Conservation (phyloP, 2,797 vertebrate species). For the Channallabes apus region DNA sequence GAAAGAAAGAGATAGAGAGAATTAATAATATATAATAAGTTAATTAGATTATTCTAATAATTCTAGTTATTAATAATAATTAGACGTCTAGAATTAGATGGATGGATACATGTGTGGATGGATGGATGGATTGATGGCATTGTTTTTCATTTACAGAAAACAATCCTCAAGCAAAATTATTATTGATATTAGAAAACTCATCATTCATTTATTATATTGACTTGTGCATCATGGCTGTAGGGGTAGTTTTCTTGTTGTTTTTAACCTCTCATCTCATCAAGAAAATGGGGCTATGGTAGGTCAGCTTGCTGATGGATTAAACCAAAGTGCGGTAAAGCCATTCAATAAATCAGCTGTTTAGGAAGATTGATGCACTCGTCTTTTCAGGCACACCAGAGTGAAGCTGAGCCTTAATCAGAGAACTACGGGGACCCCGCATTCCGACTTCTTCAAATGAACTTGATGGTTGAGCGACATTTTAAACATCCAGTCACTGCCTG, state of each 20-base stretch:
- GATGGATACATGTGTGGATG: background rate
- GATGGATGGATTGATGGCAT: background rate
- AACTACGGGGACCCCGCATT: background rate
- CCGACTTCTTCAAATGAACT: background rate
- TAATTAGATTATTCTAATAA: conserved; percentile 6
- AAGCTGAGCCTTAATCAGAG: background rate
- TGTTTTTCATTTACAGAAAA: background rate
- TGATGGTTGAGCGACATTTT: background rate
- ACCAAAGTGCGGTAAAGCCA: background rate
- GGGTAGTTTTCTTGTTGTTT: background rate
- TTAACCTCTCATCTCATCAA: background rate
- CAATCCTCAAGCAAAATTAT: background rate
- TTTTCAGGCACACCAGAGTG: background rate
- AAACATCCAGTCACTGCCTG: background rate
- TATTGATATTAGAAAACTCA: background rate
- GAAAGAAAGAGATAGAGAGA: background rate
- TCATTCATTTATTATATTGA: background rate
- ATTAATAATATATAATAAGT: background rate
- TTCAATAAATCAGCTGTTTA: background rate
- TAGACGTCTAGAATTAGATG: background rate
- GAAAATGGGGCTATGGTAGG: background rate
- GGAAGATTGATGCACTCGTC: background rate
- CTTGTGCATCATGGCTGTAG: background rate
- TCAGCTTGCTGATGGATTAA: background rate
- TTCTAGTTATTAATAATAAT: background rate